Base-by-base conservation (phyloP, 2,113 vertebrate species). In the Tragelaphus strepsiceros region DNA sequence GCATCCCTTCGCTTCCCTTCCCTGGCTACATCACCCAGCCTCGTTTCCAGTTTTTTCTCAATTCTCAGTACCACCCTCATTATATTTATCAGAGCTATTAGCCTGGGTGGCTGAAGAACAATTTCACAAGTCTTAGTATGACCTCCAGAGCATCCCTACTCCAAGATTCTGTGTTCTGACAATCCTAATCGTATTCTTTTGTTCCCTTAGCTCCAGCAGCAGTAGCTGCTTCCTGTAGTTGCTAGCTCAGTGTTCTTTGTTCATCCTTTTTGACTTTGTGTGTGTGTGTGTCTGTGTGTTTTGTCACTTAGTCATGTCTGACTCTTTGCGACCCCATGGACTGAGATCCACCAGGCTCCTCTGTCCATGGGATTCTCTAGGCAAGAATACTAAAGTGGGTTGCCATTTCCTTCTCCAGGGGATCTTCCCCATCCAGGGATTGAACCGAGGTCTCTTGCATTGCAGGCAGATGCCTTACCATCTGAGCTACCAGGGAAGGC, bases 261-360 rank as follows among this genome's bases (percentile, higher is more conserved):
- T 39, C 77, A 15, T 35, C 11, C 5, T 21, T 81, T 83, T 84
- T 39, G n/a, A 71, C 19, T 39, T 62, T 32, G 17, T 35, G 67
- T 71, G 16, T 64, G 56, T 58, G 56, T n/a, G n/a, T n/a, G 62
- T 64, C 8, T 67, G 17, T 39, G n/a, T 39, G 67, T 71, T 3
- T 22, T 74, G 67, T 39, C n/a, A 35, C n/a, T 22, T 2, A 13
- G 19, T 71, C 10, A 0, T 71, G 67, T 71, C n/a, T 0, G 1
- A 71, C n/a, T 71, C 10, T 39, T 71, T 71, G 67, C 5, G 10
- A 39, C 5, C 67, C n/a, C 19, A 39, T 71, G n/a, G 19, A 39
- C 67, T 71, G n/a, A 35, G 67, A 71, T 5, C n/a, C 67, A 71
- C n/a, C n/a, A 71, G n/a, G 67, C 19, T 71, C 19, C n/a, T 71